Evolutionary conservation across 2,888 invertebrate genomes (phyloP), one percentile per base, ranked within the genome.

Genomic region (Eledone cirrhosa): DNA sequence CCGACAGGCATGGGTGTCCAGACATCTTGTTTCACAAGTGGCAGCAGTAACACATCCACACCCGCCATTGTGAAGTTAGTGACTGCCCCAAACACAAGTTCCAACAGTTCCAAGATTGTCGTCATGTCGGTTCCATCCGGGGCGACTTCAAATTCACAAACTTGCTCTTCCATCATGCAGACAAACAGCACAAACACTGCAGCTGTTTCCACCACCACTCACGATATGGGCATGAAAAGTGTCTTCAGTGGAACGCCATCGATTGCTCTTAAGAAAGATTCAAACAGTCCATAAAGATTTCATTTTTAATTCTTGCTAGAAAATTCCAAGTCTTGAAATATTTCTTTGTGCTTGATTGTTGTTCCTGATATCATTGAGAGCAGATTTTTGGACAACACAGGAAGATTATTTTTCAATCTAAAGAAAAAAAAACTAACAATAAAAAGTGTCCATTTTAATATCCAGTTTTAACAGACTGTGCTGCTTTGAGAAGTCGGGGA

Each of bases 211-310:
- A 27, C 79, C 14, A 76, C 79, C 14, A 63, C 81, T 22, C 80
- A 80, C 41, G 86, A 86, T 41, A 79, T 87, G 63, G 86, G 86
- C 13, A 83, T 88, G 80, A 86, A 84, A 79, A 86, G 87, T 79
- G 81, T 87, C 47, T 87, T 87, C 79, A 83, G 82, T 69, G 82
- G 81, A 47, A 83, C 83, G 41, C 59, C 81, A 29, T 48, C 81
- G 1, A 77, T 78, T 11, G 41, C 41, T 41, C 5, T 41, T 3
- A 41, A 41, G 41, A 41, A 41, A 41, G 41, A 41, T 11, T 3
- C 41, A 5, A 41, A 41, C 41, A 41, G 41, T 11, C 41, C 41
- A 1, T 41, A 41, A 41, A 3, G 41, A 11, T 41, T 41, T 2
- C 11, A 41, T 41, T 41, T 11, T 41, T 41, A 11, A n/a, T n/a